Evolutionary conservation across 2,888 invertebrate species (phyloP), one percentile per base, ranked within the genome.

Genomic region (Cyclophora punctaria): DNA sequence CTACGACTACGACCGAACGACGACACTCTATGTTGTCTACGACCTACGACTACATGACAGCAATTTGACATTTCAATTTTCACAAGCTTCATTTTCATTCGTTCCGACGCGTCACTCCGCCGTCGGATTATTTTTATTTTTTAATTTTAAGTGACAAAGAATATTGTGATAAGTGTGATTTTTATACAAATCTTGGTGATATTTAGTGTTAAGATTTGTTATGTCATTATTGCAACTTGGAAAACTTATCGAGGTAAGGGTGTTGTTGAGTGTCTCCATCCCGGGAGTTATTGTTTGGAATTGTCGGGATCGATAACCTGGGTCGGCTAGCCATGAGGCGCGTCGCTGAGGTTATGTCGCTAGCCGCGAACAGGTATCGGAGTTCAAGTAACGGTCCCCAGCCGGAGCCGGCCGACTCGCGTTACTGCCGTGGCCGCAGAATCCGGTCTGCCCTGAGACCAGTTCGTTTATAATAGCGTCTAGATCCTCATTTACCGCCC

Each of bases 161-260:
- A 83, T 82, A 83, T 84, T 88, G 87, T 88, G 87, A 88, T 88
- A 88, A 78, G 83, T 86, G 87, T 87, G 76, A 82, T 83, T 85
- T 75, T 83, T 86, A 86, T 83, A 87, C 83, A 85, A 80, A 79
- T 77, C 76, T 77, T 73, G 80, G 85, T 87, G 86, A 85, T 86
- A 85, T 78, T 69, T 88, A 87, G 84, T 80, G 73, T 72, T 86
- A 88, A 83, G 85, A 83, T 75, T 86, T 87, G 85, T 86, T 87
- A 86, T 79, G 82, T 80, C 79, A 79, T 81, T 82, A 78, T 84
- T 84, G 77, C 73, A 77, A 71, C 64, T 71, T 78, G 80, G 69
- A 80, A 79, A 80, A 76, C 71, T 72, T 71, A 78, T 79, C 82
- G 87, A 88, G 87, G 87, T 88, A 83, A 85, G 85, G 62, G 67